These are phyloP conservation scores for Orthosia cruda DNA, from an alignment of 2,888 invertebrate species.

Conservation along the genomic window DNA sequence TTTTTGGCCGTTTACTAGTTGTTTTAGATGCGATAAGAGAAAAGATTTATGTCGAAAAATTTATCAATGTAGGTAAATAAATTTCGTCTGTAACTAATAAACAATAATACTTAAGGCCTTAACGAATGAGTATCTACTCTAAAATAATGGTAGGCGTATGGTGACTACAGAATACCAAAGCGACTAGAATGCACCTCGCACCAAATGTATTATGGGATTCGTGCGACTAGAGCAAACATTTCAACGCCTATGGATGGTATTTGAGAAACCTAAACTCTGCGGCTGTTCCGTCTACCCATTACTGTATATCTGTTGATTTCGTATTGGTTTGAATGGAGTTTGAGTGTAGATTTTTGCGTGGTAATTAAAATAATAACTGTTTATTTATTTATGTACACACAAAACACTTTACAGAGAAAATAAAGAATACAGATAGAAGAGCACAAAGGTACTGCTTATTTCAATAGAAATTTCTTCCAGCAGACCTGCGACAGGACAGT, in stretches of 20 bases:
- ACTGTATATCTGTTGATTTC: not conserved
- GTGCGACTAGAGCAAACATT: constrained; percentile 15
- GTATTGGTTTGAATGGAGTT: not conserved
- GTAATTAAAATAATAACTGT: not conserved
- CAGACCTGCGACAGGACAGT: too few relatives aligned
- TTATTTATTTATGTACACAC: too few relatives aligned
- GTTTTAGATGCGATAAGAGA: not conserved
- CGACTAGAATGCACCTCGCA: not conserved
- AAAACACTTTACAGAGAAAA: too few relatives aligned
- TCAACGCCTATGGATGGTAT: constrained; percentile 1
- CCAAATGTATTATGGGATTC: constrained; percentile 15
- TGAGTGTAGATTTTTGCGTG: not conserved
- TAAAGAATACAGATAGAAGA: too few relatives aligned
- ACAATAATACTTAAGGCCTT: not conserved
- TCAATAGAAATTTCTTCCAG: too few relatives aligned
- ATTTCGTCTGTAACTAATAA: not conserved
- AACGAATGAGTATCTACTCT: not conserved
- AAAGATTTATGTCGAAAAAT: not conserved
- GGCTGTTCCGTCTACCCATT: not conserved
- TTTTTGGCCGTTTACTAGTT: constrained; percentile 1
- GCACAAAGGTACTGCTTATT: too few relatives aligned
- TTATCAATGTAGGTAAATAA: not conserved
- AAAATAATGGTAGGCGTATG: not conserved
- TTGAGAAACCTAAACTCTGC: constrained; percentile 5
- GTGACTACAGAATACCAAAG: not conserved